Percentiles rank a stretch among this genome's conserved stretches.
Evolutionary conservation across 2,113 vertebrate genomes (phyloP).

Genomic region (Potamarius usumacintae): DNA sequence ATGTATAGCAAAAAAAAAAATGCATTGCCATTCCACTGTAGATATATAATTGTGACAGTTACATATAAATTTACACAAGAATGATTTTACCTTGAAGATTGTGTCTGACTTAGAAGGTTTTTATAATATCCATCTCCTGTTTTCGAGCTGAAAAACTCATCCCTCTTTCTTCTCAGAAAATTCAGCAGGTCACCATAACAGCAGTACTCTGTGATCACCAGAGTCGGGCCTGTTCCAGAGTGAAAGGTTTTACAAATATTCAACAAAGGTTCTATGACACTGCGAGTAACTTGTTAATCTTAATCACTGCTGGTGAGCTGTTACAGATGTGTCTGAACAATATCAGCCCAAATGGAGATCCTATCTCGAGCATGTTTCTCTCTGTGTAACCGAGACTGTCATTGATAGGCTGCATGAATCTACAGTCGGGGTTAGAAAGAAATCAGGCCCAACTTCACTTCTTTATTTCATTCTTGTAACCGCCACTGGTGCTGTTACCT

Average conservation of each 20-base stretch:
- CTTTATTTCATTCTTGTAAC: not conserved
- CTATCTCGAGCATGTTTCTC: not conserved
- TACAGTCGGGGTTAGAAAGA: not conserved
- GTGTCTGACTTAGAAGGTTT: conserved; percentile 72
- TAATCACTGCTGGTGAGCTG: not conserved
- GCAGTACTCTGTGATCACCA: conserved; percentile 99
- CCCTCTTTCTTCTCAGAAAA: conserved; percentile 91
- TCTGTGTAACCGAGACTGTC: not conserved
- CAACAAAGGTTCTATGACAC: not conserved
- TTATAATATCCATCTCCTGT: conserved; percentile 84
- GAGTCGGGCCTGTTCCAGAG: conserved; percentile 81
- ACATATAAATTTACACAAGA: not conserved
- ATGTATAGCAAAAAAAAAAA: not conserved
- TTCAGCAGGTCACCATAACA: conserved; percentile 99
- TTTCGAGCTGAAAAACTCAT: conserved; percentile 89
- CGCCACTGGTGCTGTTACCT: not conserved
- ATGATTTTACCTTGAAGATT: conserved; percentile 60
- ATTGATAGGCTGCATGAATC: not conserved
- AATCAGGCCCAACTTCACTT: not conserved
- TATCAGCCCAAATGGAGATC: not conserved
- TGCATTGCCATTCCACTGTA: not conserved
- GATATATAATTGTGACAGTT: not conserved
- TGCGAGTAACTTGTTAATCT: not conserved
- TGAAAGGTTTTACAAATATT: not conserved
- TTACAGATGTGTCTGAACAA: not conserved